Evolutionary conservation across 2,888 invertebrate genomes (phyloP).

Genomic region (Hymenopus coronatus): DNA sequence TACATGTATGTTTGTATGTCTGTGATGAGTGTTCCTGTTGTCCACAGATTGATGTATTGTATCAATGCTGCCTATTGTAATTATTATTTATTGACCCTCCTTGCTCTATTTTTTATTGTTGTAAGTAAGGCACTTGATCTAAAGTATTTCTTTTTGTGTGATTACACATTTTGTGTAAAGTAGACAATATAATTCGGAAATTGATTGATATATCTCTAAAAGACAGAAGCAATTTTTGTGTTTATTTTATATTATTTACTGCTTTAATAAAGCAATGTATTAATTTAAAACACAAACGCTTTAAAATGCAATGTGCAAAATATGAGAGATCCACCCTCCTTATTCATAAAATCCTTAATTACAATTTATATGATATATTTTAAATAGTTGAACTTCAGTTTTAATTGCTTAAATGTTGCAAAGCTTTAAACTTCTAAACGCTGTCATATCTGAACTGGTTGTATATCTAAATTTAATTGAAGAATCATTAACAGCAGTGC

Average conservation of each 20-base stretch:
- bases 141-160: neutral
- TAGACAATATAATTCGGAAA: neutral
- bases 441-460: neutral
- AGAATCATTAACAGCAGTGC: neutral
- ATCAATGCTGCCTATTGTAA: constrained; percentile 8
- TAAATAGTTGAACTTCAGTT: neutral
- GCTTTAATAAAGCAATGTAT: neutral
- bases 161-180: neutral
- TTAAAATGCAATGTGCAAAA: neutral
- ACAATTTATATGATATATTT: neutral
- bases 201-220: neutral
- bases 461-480: neutral
- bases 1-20: constrained; percentile 1
- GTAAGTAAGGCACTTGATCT: neutral
- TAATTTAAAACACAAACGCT: neutral
- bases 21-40: constrained; percentile 4
- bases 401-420: neutral
- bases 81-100: constrained; percentile 17
- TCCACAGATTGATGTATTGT: constrained; percentile 4
- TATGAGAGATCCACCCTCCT: neutral
- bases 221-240: neutral
- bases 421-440: neutral
- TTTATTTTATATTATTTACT: neutral
- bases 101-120: neutral
- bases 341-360: neutral